A percentile compares a stretch with the other conserved stretches of the same genome.
Evolutionary conservation across 2,113 vertebrate genomes (phyloP).

Genomic region (Osmerus eperlanus): DNA sequence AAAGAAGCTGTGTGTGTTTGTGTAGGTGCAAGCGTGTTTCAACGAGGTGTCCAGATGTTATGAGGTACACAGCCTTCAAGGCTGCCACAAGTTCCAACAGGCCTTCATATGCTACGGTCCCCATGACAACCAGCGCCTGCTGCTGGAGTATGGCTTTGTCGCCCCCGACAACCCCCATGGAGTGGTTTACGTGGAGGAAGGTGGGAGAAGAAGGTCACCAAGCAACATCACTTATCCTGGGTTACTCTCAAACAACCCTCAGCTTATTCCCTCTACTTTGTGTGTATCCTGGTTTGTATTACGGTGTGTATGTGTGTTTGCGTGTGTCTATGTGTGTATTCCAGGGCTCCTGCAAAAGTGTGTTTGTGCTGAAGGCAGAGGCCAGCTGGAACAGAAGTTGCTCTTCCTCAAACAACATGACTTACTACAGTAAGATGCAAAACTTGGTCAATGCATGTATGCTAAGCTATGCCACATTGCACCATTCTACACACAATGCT

Average conservation of each 20-base stretch:
- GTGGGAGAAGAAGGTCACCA: conserved; percentile 58
- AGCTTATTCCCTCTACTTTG: too few relatives aligned
- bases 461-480: too few relatives aligned
- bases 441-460: background rate
- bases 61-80: conserved; percentile 73
- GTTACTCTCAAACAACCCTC: too few relatives aligned
- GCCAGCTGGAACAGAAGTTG: conserved; percentile 76
- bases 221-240: too few relatives aligned
- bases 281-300: background rate
- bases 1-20: conserved; percentile 17
- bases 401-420: conserved; percentile 78
- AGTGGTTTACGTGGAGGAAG: conserved; percentile 79
- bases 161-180: conserved; percentile 80
- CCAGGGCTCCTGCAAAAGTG: background rate
- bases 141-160: conserved; percentile 92
- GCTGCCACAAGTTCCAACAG: conserved; percentile 71
- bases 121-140: conserved; percentile 87
- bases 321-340: background rate
- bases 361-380: conserved; percentile 61
- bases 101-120: conserved; percentile 91
- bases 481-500: too few relatives aligned
- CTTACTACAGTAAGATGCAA: conserved; percentile 76
- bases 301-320: background rate
- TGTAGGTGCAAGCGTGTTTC: conserved; percentile 84
- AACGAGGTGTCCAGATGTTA: conserved; percentile 78